These are phyloP conservation scores for Ennomos erosarius DNA, from an alignment of 2,888 invertebrate genomes.

Conservation along the genomic window DNA sequence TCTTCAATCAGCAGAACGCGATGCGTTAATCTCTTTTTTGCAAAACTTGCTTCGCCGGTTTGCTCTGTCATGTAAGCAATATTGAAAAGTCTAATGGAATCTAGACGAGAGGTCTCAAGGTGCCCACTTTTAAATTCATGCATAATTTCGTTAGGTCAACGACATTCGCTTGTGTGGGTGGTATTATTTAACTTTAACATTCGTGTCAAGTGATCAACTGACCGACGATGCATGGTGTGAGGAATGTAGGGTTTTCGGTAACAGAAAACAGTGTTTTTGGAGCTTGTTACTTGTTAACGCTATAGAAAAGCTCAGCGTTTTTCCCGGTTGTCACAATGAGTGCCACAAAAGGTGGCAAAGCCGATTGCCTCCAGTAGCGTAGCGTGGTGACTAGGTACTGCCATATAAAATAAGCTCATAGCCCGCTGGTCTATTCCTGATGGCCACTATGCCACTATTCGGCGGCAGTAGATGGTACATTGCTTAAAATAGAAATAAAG, in stretches of 20 bases:
- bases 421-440: too few species aligned
- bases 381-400: too few species aligned
- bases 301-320: too few species aligned
- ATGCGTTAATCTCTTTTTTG: constrained; percentile 55
- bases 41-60: constrained; percentile 70
- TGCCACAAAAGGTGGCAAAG: too few species aligned
- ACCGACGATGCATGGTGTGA: constrained; percentile 2
- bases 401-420: too few species aligned
- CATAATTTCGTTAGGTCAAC: constrained; percentile 50
- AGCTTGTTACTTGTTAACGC: too few species aligned
- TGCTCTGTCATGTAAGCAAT: constrained; percentile 51
- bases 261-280: not conserved
- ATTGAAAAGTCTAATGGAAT: constrained; percentile 35
- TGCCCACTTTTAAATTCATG: constrained; percentile 34
- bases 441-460: too few species aligned
- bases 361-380: too few species aligned
- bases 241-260: constrained; percentile 8
- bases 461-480: too few species aligned
- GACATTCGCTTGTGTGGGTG: constrained; percentile 50
- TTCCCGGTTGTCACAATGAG: too few species aligned
- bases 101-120: constrained; percentile 35
- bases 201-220: constrained; percentile 17
- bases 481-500: too few species aligned
- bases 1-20: constrained; percentile 48
- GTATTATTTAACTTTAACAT: constrained; percentile 27